A percentile compares a stretch with the other conserved stretches of the same genome.
Conservation (phyloP, 23 tunicate genomes). For the Ciona savignyi region DNA sequence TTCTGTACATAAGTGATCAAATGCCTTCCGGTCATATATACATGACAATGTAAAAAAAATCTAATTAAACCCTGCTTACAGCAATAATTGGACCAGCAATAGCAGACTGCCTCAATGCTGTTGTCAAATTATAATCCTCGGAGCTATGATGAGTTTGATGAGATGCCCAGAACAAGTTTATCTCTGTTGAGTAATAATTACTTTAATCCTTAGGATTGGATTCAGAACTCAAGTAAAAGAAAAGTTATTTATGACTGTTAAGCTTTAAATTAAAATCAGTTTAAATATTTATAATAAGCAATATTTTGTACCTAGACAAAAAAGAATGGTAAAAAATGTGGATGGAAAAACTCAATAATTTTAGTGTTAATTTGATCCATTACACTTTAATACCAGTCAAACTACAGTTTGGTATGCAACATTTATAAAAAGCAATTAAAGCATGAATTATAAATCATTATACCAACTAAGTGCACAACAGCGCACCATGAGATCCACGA, state of each 20-base stretch:
- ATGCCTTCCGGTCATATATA: no score
- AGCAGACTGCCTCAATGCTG: conserved; percentile 82
- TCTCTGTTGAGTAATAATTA: conserved; percentile 30
- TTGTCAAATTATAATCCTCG: conserved; percentile 89
- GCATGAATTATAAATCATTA: background rate
- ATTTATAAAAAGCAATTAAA: background rate
- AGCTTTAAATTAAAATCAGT: no score
- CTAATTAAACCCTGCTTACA: conserved; percentile 16
- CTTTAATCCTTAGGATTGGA: background rate
- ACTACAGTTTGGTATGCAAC: no score
- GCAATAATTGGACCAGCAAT: conserved; percentile 34
- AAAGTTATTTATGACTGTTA: background rate
- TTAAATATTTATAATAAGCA: no score
- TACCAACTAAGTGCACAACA: no score
- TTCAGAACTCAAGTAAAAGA: background rate
- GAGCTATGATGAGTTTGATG: conserved; percentile 97
- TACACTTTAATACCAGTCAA: no score
- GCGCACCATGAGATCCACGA: conserved; percentile 64
- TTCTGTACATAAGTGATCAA: no score
- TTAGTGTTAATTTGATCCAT: no score
- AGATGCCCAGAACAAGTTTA: conserved; percentile 62
- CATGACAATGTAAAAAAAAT: background rate
- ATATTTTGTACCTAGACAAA: no score
- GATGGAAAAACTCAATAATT: no score
- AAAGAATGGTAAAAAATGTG: no score